Percentiles rank a stretch among this genome's conserved stretches.
Evolutionary conservation across 2,797 vertebrate genomes (phyloP).

Genomic region (Lycodopsis pacificus): DNA sequence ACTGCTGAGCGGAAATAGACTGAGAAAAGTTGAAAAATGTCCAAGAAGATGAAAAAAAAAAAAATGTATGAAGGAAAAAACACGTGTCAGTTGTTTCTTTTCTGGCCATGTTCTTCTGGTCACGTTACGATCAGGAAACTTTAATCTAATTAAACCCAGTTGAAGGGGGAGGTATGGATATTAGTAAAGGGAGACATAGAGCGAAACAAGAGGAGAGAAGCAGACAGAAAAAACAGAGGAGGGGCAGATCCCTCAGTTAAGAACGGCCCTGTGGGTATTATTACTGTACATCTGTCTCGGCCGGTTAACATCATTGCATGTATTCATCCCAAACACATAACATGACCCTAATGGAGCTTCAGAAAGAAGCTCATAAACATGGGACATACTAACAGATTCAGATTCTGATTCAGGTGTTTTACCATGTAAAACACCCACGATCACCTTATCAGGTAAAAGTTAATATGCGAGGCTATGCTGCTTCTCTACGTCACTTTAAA

Average conservation of each 20-base stretch:
- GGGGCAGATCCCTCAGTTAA: no score
- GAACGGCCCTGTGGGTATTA: conserved; percentile 18
- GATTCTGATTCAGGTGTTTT: not conserved
- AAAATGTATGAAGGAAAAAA: not conserved
- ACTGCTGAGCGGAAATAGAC: conserved; percentile 4
- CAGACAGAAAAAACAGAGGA: not conserved
- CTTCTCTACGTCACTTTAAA: not conserved
- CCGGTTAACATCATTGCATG: conserved; percentile 6
- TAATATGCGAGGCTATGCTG: not conserved
- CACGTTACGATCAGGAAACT: not conserved
- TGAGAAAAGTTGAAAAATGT: conserved; percentile 2
- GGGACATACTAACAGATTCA: not conserved
- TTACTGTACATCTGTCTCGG: conserved; percentile 40
- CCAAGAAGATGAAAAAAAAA: conserved; percentile 20
- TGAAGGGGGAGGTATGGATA: conserved; percentile 9
- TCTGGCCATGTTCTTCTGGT: not conserved
- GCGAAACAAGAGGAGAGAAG: not conserved
- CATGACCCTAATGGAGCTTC: not conserved
- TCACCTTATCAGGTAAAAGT: no score
- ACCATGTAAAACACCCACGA: not conserved
- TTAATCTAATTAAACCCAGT: not conserved
- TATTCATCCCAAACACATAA: conserved; percentile 16
- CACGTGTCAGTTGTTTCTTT: not conserved
- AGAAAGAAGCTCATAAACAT: not conserved
- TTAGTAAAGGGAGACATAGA: not conserved